phyloP scores from a whole-genome alignment of 1,140 invertebrate species.

The Penaeus indicus region DNA sequence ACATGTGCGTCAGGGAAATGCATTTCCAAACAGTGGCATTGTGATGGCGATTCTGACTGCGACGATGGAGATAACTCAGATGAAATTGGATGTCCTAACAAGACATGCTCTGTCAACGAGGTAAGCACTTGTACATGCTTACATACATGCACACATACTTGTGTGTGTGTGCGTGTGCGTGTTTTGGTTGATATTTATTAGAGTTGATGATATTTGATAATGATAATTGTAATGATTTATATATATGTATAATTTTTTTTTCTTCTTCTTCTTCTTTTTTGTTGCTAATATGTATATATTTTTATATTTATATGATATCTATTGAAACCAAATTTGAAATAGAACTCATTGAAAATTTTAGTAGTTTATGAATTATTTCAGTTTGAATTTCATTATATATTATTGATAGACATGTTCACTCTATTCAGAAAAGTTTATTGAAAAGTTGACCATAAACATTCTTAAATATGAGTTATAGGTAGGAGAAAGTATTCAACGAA shows the following conservation, averaged over 20 bases:
- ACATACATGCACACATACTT: not conserved
- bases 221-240: not conserved
- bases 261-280: not conserved
- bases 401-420: not conserved
- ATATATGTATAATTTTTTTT: constrained; percentile 24
- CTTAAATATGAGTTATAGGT: too few species aligned
- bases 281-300: not conserved
- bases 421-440: not conserved
- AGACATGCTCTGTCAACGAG: constrained; percentile 41
- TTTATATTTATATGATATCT: not conserved
- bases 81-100: constrained; percentile 72
- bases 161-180: not conserved
- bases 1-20: constrained; percentile 90
- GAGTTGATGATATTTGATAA: not conserved
- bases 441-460: not conserved
- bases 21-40: constrained; percentile 86
- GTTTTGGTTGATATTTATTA: too few species aligned
- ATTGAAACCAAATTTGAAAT: not conserved
- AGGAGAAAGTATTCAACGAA: too few species aligned
- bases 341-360: not conserved
- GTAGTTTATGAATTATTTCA: not conserved
- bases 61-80: constrained; percentile 88
- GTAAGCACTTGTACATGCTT: not conserved
- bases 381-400: not conserved
- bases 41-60: constrained; percentile 88